phyloP scores from a whole-genome alignment of 2,113 vertebrate genomes.

The Indicator maculatus region DNA sequence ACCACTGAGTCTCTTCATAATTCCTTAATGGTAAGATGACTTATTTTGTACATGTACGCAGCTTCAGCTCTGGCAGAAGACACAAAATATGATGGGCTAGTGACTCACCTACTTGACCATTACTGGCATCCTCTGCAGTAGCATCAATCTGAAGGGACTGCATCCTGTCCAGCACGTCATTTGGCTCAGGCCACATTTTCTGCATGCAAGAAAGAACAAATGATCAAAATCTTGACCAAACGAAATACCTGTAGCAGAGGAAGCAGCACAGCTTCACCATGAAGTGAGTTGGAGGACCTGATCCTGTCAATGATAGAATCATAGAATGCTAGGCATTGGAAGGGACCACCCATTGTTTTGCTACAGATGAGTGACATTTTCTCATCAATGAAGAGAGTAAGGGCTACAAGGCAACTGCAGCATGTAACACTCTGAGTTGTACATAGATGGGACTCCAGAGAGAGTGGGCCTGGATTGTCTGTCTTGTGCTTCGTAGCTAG shows the following conservation, averaged over 20 bases:
- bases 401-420: neutral
- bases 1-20: neutral
- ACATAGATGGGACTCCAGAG: neutral
- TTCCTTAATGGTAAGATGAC: neutral
- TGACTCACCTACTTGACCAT: conserved; percentile 69
- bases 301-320: neutral
- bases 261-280: neutral
- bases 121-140: conserved; percentile 54
- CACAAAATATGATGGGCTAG: neutral
- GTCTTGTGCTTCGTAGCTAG: neutral
- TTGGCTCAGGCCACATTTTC: conserved; percentile 77
- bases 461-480: neutral
- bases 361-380: neutral
- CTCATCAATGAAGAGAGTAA: neutral
- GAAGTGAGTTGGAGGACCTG: neutral
- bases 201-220: conserved; percentile 49
- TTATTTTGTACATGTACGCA: neutral
- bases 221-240: neutral
- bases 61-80: neutral
- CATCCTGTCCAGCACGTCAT: conserved; percentile 80
- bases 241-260: neutral
- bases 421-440: neutral
- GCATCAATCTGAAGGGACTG: conserved; percentile 80
- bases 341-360: neutral
- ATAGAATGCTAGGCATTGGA: too few species aligned